phyloP scores from a whole-genome alignment of 2,797 vertebrate genomes.

The Tapera naevia region DNA sequence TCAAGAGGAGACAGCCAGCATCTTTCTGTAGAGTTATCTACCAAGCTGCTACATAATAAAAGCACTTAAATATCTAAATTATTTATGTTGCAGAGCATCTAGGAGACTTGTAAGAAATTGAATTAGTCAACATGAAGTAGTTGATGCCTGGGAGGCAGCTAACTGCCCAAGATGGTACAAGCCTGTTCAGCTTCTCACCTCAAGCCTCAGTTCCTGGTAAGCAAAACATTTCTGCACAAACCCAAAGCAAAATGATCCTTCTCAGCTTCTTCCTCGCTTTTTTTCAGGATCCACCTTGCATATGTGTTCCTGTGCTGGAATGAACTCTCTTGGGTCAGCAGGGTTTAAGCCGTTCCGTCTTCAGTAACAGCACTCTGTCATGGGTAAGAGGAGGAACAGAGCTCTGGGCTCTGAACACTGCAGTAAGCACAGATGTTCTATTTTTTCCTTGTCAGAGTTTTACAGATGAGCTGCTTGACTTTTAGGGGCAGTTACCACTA shows the following conservation, averaged over 20 bases:
- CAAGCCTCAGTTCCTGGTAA: not conserved
- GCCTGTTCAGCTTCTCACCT: not conserved
- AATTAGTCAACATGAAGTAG: not conserved
- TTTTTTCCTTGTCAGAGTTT: not conserved
- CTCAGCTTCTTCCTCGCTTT: not conserved
- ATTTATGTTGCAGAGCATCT: not conserved
- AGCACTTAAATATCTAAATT: not conserved
- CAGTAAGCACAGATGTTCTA: not conserved
- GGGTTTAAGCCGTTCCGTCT: not conserved
- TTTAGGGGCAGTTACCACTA: not conserved
- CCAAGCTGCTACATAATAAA: not conserved
- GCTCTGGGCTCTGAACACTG: not conserved
- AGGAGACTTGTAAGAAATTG: not conserved
- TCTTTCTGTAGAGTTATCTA: not conserved
- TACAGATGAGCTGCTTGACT: not conserved
- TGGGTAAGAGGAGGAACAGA: not conserved
- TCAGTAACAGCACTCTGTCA: not conserved
- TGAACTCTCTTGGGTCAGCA: not conserved
- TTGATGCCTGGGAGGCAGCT: not conserved
- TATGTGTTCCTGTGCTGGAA: not conserved
- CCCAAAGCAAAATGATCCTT: not conserved
- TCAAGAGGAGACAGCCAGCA: not conserved
- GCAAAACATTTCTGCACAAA: not conserved
- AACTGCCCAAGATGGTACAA: not conserved
- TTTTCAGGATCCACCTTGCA: not conserved